Evolutionary conservation across 2,113 vertebrate species (phyloP).

Genomic region (Tympanuchus pallidicinctus): DNA sequence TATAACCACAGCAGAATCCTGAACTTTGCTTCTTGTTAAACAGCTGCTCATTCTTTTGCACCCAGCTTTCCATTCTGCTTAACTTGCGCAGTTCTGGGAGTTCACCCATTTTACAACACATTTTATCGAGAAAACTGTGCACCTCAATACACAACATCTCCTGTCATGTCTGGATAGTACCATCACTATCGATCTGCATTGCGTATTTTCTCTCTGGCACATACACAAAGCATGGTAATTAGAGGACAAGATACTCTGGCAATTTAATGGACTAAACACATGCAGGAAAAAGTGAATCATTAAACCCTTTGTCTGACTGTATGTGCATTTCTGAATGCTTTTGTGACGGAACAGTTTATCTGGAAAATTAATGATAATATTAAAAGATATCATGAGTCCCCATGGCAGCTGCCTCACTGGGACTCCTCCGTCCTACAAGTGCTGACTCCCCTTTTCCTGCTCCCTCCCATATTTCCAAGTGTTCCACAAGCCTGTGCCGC

Average conservation of each 20-base stretch:
- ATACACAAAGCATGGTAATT: not conserved
- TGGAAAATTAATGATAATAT: not conserved
- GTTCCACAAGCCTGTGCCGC: accelerated
- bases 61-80: not conserved
- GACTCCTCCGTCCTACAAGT: not conserved
- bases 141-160: not conserved
- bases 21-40: not conserved
- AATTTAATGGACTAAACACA: not conserved
- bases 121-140: not conserved
- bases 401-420: not conserved
- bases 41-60: not conserved
- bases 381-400: not conserved
- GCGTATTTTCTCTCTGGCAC: not conserved
- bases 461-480: not conserved
- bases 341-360: not conserved
- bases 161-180: not conserved
- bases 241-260: not conserved
- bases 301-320: not conserved
- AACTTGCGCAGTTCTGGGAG: not conserved
- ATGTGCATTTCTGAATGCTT: not conserved
- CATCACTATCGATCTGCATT: no score
- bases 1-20: not conserved
- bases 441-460: not conserved
- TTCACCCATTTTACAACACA: not conserved
- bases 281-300: accelerated